These are phyloP conservation scores for Acanthaster planci DNA, from an alignment of 35 echinoderm and acorn worm genomes.

Conservation along the genomic window DNA sequence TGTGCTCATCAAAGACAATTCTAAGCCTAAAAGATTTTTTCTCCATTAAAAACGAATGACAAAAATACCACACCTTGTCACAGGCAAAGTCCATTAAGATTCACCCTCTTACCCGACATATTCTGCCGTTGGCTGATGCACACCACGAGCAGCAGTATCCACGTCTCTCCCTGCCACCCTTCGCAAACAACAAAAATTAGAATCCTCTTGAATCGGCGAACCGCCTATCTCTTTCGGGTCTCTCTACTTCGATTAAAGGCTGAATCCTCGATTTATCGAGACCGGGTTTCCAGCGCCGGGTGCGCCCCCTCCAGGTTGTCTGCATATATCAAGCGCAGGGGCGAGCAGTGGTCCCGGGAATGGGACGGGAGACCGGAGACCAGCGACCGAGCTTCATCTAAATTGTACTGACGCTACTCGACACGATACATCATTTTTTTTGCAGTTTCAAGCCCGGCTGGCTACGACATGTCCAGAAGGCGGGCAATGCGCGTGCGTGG, in stretches of 20 bases:
- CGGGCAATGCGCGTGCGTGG: not conserved
- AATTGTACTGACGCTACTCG: constrained; percentile 9
- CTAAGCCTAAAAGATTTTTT: too few species aligned
- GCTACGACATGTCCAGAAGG: constrained; percentile 5
- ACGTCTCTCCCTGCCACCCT: not conserved
- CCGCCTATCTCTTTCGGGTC: too few species aligned
- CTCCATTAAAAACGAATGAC: too few species aligned
- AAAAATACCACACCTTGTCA: too few species aligned
- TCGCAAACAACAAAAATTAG: not conserved
- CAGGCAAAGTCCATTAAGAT: not conserved
- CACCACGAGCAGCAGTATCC: constrained; percentile 11
- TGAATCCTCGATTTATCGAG: too few species aligned
- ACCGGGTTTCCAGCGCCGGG: too few species aligned
- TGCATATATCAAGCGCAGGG: too few species aligned
- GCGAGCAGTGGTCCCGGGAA: too few species aligned
- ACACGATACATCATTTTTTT: constrained; percentile 21
- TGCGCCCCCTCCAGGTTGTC: too few species aligned
- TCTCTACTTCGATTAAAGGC: too few species aligned
- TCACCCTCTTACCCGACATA: not conserved
- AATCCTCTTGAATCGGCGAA: not conserved
- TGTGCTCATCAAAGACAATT: too few species aligned
- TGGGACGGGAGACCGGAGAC: too few species aligned
- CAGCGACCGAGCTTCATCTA: constrained; percentile 4
- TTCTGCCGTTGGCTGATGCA: not conserved
- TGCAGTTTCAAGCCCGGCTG: not conserved